These are phyloP conservation scores for Pangasianodon hypophthalmus DNA, from an alignment of 2,113 vertebrate genomes.

Conservation along the genomic window DNA sequence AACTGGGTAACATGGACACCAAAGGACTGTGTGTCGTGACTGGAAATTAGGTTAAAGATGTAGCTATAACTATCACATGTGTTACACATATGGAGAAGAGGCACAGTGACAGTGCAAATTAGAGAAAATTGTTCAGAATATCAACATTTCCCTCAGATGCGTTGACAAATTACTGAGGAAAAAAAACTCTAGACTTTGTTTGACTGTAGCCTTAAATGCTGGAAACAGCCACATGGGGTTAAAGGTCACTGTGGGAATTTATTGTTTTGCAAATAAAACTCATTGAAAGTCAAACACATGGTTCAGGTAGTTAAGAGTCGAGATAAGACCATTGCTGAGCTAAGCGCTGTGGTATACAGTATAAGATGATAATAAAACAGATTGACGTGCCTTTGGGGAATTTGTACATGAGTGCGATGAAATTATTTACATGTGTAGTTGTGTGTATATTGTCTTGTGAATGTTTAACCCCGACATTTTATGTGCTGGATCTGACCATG, in stretches of 20 bases:
- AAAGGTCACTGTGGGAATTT: background rate
- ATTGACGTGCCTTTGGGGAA: background rate
- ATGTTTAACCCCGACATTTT: background rate
- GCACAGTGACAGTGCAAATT: background rate
- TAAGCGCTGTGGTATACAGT: background rate
- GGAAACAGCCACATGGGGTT: background rate
- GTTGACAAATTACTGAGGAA: background rate
- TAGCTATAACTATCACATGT: background rate
- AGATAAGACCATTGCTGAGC: background rate
- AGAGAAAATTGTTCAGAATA: background rate
- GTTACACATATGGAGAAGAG: background rate
- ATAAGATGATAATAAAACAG: background rate
- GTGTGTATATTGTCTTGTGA: background rate
- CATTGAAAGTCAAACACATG: background rate
- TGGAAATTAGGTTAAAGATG: background rate
- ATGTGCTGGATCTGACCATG: background rate
- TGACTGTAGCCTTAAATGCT: background rate
- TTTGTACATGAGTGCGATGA: background rate
- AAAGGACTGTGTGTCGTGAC: background rate
- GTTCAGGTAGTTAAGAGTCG: background rate
- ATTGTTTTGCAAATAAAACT: background rate
- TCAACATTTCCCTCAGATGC: background rate
- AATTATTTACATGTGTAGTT: background rate
- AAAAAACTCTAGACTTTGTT: background rate
- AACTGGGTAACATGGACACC: background rate